These are phyloP conservation scores for Abramis brama DNA, from an alignment of 2,113 vertebrate genomes.

Conservation along the genomic window DNA sequence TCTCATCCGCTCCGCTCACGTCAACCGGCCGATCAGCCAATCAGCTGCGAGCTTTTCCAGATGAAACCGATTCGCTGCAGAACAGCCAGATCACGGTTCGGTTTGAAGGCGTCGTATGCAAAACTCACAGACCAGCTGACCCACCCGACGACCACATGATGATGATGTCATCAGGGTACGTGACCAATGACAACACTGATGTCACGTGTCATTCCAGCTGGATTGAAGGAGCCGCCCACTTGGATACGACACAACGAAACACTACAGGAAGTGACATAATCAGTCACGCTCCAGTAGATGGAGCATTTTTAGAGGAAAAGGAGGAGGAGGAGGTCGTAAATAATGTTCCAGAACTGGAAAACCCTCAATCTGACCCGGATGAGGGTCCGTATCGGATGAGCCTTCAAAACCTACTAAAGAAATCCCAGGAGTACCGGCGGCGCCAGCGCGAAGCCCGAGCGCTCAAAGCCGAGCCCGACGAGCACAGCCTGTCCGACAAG, in stretches of 20 bases:
- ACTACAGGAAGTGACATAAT: constrained; percentile 69
- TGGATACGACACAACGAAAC: constrained; percentile 55
- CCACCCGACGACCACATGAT: constrained; percentile 43
- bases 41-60: constrained; percentile 46
- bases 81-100: constrained; percentile 37
- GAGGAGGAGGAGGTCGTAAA: not conserved
- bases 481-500: constrained; percentile 52
- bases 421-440: constrained; percentile 75
- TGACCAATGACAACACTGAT: constrained; percentile 61
- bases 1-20: constrained; percentile 23
- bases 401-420: constrained; percentile 76
- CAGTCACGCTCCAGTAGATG: constrained; percentile 69
- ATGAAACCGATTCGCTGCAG: not conserved
- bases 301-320: constrained; percentile 66
- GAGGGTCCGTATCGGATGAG: constrained; percentile 66
- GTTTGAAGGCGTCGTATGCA: constrained; percentile 26
- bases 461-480: constrained; percentile 59
- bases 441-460: constrained; percentile 69
- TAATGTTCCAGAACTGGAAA: constrained; percentile 18
- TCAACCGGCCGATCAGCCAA: constrained; percentile 55
- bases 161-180: constrained; percentile 65
- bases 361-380: not conserved
- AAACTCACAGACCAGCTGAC: not conserved
- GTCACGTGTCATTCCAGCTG: constrained; percentile 31
- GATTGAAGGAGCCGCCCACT: not conserved